phyloP scores from a whole-genome alignment of 2,113 vertebrate species.

The Aix galericulata region DNA sequence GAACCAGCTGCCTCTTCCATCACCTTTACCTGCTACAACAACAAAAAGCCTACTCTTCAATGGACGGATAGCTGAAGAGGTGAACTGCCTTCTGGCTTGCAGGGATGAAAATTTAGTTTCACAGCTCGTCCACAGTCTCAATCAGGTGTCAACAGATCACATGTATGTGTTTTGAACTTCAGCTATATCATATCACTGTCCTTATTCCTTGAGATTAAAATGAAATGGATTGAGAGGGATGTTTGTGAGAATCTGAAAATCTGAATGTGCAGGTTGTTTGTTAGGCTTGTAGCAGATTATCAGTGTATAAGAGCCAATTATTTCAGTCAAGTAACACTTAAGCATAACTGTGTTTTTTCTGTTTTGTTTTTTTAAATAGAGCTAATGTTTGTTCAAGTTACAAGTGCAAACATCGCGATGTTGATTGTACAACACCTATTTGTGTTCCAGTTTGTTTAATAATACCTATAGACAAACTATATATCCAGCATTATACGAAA shows the following conservation, averaged over 20 bases:
- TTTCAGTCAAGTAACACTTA: background rate
- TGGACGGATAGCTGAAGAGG: slow-evolving; percentile 94
- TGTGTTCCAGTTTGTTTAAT: background rate
- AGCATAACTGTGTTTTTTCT: background rate
- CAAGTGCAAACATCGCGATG: rapidly evolving
- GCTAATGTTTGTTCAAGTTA: background rate
- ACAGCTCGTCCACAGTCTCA: slow-evolving; percentile 93
- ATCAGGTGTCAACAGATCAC: slow-evolving; percentile 98
- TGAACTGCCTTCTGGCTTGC: slow-evolving; percentile 92
- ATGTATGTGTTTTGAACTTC: slow-evolving; percentile 85
- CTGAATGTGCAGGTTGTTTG: background rate
- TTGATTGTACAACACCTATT: background rate
- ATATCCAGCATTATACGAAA: background rate
- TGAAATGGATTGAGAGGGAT: background rate
- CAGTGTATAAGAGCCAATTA: background rate
- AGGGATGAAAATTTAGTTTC: slow-evolving; percentile 95
- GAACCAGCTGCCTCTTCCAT: slow-evolving; percentile 99
- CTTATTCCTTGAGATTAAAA: background rate
- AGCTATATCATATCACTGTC: background rate
- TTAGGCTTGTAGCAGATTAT: background rate
- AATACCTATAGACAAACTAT: rapidly evolving
- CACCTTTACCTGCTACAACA: slow-evolving; percentile 97
- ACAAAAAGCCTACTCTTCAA: slow-evolving; percentile 98
- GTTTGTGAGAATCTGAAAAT: background rate
- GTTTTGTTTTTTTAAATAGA: background rate